Conservation (phyloP, 2,888 invertebrate genomes). For the Lobophora halterata region DNA sequence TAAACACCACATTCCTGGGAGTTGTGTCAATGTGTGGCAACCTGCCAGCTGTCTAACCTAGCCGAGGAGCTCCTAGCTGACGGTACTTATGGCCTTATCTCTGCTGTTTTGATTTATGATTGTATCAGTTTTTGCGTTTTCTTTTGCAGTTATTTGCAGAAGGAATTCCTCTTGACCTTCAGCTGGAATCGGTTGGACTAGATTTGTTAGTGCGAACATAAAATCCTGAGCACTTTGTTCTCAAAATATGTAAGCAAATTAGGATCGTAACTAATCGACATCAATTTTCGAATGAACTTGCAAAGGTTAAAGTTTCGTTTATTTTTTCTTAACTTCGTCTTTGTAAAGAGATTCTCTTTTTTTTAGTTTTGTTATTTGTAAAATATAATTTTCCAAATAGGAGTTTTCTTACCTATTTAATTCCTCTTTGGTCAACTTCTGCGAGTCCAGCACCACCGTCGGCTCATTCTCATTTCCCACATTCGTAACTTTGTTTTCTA, state of each 20-base stretch:
- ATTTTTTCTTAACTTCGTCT: no score
- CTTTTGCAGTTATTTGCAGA: conserved; percentile 1
- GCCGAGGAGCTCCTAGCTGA: conserved; percentile 37
- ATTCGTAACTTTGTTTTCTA: conserved; percentile 61
- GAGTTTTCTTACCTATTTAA: conserved; percentile 64
- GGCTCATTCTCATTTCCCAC: conserved; percentile 65
- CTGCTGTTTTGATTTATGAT: conserved; percentile 28
- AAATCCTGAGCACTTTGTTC: no score
- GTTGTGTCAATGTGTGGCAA: conserved; percentile 72
- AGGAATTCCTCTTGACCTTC: not conserved
- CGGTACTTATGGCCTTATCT: conserved; percentile 26
- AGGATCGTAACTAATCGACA: no score
- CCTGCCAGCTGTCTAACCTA: conserved; percentile 67
- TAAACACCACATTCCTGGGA: conserved; percentile 68
- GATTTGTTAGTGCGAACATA: not conserved
- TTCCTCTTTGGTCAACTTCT: conserved; percentile 64
- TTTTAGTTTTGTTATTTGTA: no score
- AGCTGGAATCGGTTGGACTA: not conserved
- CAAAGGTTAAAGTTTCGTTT: no score
- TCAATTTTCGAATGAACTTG: no score
- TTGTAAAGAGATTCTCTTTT: no score
- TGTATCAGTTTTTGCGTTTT: conserved; percentile 20
- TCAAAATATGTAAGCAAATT: no score
- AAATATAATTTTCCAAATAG: no score
- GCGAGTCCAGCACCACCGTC: conserved; percentile 51